Evolutionary conservation across 2,888 invertebrate species (phyloP).

Genomic region (Hipparchia sbordonii): DNA sequence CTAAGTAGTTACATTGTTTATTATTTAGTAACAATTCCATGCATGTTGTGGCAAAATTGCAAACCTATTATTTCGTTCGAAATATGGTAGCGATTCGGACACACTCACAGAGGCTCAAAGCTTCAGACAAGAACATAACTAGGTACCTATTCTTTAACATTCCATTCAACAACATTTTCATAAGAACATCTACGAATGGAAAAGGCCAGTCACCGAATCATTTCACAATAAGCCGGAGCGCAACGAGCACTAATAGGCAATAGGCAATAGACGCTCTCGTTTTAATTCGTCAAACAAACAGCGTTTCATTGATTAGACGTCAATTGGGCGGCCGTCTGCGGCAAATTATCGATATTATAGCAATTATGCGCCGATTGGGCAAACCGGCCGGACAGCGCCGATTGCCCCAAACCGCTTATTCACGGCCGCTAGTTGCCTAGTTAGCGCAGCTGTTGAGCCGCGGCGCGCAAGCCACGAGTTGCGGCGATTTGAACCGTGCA

Average conservation of each 20-base stretch:
- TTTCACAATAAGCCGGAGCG: neutral
- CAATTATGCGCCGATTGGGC: conserved; percentile 46
- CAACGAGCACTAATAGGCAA: neutral
- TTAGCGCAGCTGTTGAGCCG: conserved; percentile 60
- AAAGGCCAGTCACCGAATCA: conserved; percentile 16
- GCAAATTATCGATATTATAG: conserved; percentile 46
- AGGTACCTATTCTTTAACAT: neutral
- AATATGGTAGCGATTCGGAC: no score
- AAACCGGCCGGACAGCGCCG: conserved; percentile 44
- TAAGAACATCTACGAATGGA: neutral
- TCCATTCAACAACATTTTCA: neutral
- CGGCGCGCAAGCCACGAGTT: conserved; percentile 24
- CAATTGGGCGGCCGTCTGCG: conserved; percentile 41
- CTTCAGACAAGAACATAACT: no score
- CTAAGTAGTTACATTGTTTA: no score
- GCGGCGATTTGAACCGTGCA: conserved; percentile 21
- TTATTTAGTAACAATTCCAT: no score
- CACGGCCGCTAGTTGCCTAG: conserved; percentile 76
- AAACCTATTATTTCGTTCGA: no score
- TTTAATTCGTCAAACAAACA: conserved; percentile 46
- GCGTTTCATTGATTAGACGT: conserved; percentile 46
- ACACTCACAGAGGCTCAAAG: no score
- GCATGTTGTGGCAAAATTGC: no score
- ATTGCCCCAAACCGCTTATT: conserved; percentile 71
- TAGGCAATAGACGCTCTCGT: conserved; percentile 36